Evolutionary conservation across 1,140 invertebrate species (phyloP).

Genomic region (Cydia splendana): DNA sequence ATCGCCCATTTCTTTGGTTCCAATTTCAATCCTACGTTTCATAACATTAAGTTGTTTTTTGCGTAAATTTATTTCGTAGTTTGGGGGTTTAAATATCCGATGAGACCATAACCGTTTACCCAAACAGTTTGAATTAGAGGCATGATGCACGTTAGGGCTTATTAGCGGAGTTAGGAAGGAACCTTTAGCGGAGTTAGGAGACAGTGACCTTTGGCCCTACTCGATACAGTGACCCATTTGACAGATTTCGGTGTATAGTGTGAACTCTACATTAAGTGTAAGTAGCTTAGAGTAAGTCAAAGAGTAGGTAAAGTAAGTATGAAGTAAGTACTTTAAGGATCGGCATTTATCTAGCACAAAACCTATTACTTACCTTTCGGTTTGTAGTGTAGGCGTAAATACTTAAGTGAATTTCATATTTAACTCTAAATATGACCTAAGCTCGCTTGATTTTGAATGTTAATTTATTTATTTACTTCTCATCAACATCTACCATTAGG

Average conservation of each 20-base stretch:
- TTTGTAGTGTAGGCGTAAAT: too few species aligned
- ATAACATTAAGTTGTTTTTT: neutral
- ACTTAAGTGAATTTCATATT: too few species aligned
- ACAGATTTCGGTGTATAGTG: conserved; percentile 29
- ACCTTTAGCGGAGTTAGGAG: conserved; percentile 52
- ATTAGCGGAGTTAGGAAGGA: conserved; percentile 53
- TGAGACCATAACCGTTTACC: conserved; percentile 47
- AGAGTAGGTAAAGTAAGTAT: too few species aligned
- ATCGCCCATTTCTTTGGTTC: neutral
- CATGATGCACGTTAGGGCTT: conserved; percentile 57
- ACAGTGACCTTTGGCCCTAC: conserved; percentile 54
- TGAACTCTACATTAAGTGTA: neutral
- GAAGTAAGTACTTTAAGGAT: neutral
- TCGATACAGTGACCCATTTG: conserved; percentile 53
- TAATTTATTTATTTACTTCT: too few species aligned
- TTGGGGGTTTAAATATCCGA: neutral
- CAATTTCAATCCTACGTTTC: neutral
- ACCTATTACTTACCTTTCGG: too few species aligned
- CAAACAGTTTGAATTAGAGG: conserved; percentile 58
- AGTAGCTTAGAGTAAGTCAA: neutral
- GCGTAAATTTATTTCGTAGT: neutral
- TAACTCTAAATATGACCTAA: too few species aligned
- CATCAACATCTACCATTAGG: too few species aligned
- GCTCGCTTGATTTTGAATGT: too few species aligned
- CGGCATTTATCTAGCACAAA: neutral